A percentile compares a stretch with the other conserved stretches of the same genome.
Conservation (phyloP, 2,797 vertebrate species). For the Dendrocincla tyrannina region DNA sequence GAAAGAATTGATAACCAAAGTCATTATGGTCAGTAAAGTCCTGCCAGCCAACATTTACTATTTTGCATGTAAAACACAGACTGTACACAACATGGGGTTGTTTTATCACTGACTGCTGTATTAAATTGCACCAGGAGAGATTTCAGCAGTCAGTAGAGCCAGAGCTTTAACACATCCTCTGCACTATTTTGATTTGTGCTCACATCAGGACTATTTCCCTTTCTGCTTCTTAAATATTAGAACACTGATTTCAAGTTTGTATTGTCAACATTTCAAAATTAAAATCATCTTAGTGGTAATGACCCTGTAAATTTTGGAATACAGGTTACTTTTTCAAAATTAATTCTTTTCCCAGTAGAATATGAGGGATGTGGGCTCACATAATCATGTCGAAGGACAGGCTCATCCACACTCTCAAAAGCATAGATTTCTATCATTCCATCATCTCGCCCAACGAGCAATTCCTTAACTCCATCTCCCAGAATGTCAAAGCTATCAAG, state of each 20-base stretch:
- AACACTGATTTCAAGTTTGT: background rate
- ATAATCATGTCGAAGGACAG: slow-evolving; percentile 86
- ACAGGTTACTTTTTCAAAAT: background rate
- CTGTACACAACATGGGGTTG: rapidly evolving
- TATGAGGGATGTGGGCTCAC: slow-evolving; percentile 73
- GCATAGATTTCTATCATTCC: slow-evolving; percentile 89
- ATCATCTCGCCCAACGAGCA: slow-evolving; percentile 93
- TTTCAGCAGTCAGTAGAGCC: background rate
- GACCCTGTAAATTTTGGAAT: background rate
- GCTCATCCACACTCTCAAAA: slow-evolving; percentile 84
- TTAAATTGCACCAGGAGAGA: background rate
- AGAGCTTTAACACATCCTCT: background rate
- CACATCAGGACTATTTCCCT: background rate
- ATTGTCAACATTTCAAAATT: background rate
- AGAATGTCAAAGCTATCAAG: slow-evolving; percentile 92
- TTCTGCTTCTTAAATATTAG: background rate
- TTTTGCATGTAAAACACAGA: background rate
- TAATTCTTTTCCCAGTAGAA: background rate
- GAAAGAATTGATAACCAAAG: background rate
- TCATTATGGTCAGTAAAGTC: background rate
- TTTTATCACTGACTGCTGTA: background rate
- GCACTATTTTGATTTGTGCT: background rate
- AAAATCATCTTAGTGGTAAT: background rate
- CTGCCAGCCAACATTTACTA: background rate
- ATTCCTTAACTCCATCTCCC: slow-evolving; percentile 92